phyloP scores from a whole-genome alignment of 92 coral and sea anemone species.

The Porites divaricata region DNA sequence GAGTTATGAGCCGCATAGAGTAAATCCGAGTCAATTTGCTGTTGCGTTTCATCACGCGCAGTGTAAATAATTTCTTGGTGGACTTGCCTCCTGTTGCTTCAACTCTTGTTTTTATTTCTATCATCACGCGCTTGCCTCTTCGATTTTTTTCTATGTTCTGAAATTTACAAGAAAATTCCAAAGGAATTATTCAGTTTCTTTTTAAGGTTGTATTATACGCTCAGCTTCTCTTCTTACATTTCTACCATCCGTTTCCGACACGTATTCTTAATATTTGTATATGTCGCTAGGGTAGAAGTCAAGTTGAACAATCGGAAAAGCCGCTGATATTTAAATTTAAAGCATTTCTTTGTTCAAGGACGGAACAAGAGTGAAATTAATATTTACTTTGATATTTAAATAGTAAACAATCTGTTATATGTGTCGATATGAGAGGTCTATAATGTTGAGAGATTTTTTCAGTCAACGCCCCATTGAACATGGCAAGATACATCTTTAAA shows the following conservation, averaged over 20 bases:
- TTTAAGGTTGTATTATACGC: constrained; percentile 5
- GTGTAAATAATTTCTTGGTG: neutral
- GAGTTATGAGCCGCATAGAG: constrained; percentile 17
- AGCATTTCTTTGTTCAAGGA: constrained; percentile 5
- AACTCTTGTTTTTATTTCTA: neutral
- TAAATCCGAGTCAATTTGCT: constrained; percentile 5
- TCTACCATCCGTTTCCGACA: neutral
- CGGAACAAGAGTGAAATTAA: constrained; percentile 28
- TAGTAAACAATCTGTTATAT: constrained; percentile 29
- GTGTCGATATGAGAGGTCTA: neutral
- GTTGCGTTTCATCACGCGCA: neutral
- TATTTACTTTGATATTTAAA: constrained; percentile 24
- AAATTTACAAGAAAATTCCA: neutral
- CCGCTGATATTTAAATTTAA: constrained; percentile 10
- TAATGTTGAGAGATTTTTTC: neutral
- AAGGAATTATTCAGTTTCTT: neutral
- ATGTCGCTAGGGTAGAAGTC: neutral
- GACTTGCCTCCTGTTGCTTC: neutral
- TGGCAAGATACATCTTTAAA: neutral
- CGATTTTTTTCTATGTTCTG: neutral
- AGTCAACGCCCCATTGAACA: neutral
- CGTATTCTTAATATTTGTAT: neutral
- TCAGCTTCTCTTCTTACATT: neutral
- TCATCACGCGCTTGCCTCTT: neutral
- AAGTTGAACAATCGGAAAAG: constrained; percentile 3